Conservation (phyloP, 2,797 vertebrate genomes). For the Pipistrellus pipistrellus region DNA sequence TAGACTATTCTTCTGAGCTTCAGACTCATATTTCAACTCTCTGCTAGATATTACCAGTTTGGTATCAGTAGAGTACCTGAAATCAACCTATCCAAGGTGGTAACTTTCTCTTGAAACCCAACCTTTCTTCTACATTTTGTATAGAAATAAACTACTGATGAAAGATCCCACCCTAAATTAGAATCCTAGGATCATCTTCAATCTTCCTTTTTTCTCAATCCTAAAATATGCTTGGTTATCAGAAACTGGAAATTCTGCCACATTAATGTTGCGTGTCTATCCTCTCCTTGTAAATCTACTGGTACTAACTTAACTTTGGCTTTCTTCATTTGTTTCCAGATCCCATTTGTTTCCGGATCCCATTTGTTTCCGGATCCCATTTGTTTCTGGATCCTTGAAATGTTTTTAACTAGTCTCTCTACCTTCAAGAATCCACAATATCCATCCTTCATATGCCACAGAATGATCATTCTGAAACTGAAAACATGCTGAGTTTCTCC, state of each 20-base stretch:
- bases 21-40: not conserved
- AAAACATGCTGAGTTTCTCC: not conserved
- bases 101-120: not conserved
- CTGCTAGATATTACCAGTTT: not conserved
- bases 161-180: not conserved
- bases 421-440: not conserved
- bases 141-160: not conserved
- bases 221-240: not conserved
- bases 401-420: not conserved
- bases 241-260: not conserved
- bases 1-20: not conserved
- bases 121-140: not conserved
- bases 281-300: not conserved
- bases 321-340: not conserved
- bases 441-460: not conserved
- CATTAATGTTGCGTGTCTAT: not conserved
- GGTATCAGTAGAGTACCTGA: not conserved
- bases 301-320: not conserved
- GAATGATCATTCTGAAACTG: constrained; percentile 14
- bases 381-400: not conserved
- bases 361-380: too few relatives aligned
- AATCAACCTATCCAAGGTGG: not conserved
- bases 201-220: not conserved
- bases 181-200: not conserved
- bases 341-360: too few relatives aligned